These are phyloP conservation scores for Neoaliturus tenellus DNA, from an alignment of 2,888 invertebrate species.

Conservation along the genomic window DNA sequence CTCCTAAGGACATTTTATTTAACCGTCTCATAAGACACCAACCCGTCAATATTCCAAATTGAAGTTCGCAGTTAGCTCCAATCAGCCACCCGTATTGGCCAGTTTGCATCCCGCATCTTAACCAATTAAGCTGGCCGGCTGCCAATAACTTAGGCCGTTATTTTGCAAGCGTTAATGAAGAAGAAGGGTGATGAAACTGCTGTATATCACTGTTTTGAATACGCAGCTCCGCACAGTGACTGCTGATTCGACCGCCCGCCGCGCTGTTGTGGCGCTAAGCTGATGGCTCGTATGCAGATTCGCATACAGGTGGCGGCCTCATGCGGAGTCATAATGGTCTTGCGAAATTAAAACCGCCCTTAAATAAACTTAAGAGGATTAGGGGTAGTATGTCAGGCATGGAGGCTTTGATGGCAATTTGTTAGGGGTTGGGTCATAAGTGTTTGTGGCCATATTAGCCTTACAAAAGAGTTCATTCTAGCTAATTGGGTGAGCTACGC, in stretches of 20 bases:
- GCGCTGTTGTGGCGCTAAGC: not conserved
- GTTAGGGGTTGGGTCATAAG: no score
- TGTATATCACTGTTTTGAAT: not conserved
- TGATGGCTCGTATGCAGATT: slow-evolving; percentile 20
- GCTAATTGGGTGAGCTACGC: no score
- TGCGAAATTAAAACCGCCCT: slow-evolving; percentile 22
- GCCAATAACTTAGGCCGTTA: not conserved
- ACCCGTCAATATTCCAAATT: not conserved
- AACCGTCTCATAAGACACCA: no score
- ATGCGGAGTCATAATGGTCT: not conserved
- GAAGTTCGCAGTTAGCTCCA: slow-evolving; percentile 26
- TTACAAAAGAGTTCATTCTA: no score
- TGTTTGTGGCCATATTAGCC: no score
- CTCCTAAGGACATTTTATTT: no score
- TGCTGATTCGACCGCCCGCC: not conserved
- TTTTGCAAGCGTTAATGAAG: slow-evolving; percentile 23
- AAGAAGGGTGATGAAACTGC: slow-evolving; percentile 21
- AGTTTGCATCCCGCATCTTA: slow-evolving; percentile 12
- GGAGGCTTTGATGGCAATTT: not conserved
- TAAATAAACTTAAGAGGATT: slow-evolving; percentile 24
- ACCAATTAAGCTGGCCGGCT: not conserved
- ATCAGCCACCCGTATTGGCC: slow-evolving; percentile 1
- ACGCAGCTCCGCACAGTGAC: not conserved
- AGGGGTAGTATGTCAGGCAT: not conserved
- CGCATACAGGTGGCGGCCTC: not conserved